phyloP scores from a whole-genome alignment of 2,888 invertebrate genomes.

The Tyria jacobaeae region DNA sequence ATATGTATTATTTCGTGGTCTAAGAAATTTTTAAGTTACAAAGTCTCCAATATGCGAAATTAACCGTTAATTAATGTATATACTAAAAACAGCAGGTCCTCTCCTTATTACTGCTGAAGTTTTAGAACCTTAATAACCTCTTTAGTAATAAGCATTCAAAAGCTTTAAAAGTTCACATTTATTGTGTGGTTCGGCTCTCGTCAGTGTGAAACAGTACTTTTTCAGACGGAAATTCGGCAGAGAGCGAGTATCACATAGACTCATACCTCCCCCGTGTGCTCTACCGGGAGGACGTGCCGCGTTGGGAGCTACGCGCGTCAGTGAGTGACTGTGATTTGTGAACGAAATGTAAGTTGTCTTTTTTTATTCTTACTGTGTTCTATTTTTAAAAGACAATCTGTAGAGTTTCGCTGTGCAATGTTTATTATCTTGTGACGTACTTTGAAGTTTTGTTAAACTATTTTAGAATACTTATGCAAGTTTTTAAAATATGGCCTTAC shows the following conservation, averaged over 20 bases:
- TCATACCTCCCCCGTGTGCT: slow-evolving; percentile 57
- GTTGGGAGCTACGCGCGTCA: slow-evolving; percentile 20
- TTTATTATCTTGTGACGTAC: neutral
- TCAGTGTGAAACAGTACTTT: slow-evolving; percentile 20
- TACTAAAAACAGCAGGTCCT: no score
- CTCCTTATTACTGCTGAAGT: no score
- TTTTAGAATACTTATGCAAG: neutral
- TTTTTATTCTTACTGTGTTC: slow-evolving; percentile 17
- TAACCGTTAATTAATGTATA: no score
- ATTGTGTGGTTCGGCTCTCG: slow-evolving; percentile 9
- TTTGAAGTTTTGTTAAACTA: neutral
- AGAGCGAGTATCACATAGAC: slow-evolving; percentile 20
- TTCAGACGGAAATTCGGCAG: slow-evolving; percentile 29
- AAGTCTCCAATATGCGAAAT: no score
- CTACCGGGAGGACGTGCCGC: slow-evolving; percentile 51
- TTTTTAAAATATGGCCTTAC: neutral
- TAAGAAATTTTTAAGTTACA: no score
- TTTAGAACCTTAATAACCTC: no score
- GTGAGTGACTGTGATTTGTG: slow-evolving; percentile 42
- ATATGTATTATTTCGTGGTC: no score
- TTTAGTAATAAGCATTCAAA: neutral
- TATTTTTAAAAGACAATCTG: neutral
- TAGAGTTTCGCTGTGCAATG: neutral
- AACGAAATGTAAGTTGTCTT: slow-evolving; percentile 46
- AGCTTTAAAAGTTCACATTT: neutral